phyloP scores from a whole-genome alignment of 2,888 invertebrate species.

The Lasiommata megera region DNA sequence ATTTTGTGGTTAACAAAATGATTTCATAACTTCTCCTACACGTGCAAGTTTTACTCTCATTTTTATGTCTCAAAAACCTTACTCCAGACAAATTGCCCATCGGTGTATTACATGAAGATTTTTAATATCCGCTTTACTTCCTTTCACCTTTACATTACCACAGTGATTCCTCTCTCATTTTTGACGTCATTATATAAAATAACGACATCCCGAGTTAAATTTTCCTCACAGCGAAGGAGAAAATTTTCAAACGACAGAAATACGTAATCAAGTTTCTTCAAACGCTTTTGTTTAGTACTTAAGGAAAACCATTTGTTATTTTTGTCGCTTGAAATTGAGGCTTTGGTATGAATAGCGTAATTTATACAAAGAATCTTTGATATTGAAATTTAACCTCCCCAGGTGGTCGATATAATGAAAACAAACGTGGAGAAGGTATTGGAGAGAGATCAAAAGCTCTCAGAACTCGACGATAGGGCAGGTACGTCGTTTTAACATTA shows the following conservation, averaged over 20 bases:
- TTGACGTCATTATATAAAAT: not conserved
- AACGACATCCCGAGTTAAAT: not conserved
- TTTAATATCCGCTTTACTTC: slow-evolving; percentile 2
- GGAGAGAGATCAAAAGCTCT: slow-evolving; percentile 97
- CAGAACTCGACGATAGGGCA: slow-evolving; percentile 97
- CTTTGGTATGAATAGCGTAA: not conserved
- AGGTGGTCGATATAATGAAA: slow-evolving; percentile 97
- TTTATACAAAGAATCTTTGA: not conserved
- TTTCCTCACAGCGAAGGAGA: not conserved
- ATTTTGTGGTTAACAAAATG: too few species aligned
- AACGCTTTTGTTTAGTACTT: slow-evolving; percentile 1
- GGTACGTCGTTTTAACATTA: slow-evolving; percentile 43
- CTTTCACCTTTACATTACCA: not conserved
- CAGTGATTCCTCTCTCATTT: not conserved
- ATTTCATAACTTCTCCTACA: too few species aligned
- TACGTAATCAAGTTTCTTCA: not conserved
- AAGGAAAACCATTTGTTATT: slow-evolving; percentile 2
- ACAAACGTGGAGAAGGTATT: slow-evolving; percentile 98
- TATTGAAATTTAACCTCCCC: slow-evolving; percentile 31
- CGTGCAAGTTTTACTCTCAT: too few species aligned
- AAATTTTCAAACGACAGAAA: not conserved
- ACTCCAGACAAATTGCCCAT: not conserved
- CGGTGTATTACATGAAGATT: not conserved
- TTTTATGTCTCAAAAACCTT: too few species aligned
- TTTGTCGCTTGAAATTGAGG: not conserved